These are phyloP conservation scores for Dendrolimus pini DNA, from an alignment of 2,888 invertebrate species.

Conservation along the genomic window DNA sequence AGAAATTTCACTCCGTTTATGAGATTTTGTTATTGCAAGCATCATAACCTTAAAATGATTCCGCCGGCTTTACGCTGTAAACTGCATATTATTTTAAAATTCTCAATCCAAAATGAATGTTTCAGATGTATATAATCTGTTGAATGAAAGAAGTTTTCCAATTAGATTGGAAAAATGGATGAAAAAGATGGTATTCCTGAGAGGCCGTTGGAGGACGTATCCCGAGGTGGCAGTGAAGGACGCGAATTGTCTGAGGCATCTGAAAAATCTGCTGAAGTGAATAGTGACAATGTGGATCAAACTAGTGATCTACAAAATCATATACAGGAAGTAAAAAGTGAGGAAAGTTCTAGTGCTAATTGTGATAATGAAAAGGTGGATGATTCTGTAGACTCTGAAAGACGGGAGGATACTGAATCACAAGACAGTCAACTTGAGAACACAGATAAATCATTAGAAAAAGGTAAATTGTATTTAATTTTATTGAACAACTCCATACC, in stretches of 20 bases:
- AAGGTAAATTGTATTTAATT: background rate
- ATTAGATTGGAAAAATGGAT: conserved; percentile 53
- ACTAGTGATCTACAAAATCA: conserved; percentile 46
- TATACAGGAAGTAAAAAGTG: conserved; percentile 43
- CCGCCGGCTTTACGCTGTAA: conserved; percentile 45
- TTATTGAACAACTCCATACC: background rate
- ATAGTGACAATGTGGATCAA: conserved; percentile 18
- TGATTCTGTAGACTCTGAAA: no score
- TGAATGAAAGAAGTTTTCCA: conserved; percentile 28
- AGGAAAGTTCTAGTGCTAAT: conserved; percentile 31
- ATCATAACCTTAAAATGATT: conserved; percentile 56
- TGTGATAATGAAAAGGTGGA: conserved; percentile 14
- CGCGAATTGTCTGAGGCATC: conserved; percentile 1
- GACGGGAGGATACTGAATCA: conserved; percentile 7
- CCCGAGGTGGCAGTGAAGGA: conserved; percentile 17
- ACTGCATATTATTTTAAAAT: conserved; percentile 2
- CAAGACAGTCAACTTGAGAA: conserved; percentile 10
- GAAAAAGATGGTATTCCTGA: conserved; percentile 45
- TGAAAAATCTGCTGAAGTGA: conserved; percentile 7
- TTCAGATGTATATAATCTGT: conserved; percentile 43
- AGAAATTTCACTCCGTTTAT: conserved; percentile 1
- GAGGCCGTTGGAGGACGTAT: conserved; percentile 26
- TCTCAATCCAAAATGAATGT: conserved; percentile 15
- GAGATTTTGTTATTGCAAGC: conserved; percentile 16
- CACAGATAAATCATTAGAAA: background rate